Conservation (phyloP, 1,140 invertebrate genomes). For the Eumeta japonica region DNA sequence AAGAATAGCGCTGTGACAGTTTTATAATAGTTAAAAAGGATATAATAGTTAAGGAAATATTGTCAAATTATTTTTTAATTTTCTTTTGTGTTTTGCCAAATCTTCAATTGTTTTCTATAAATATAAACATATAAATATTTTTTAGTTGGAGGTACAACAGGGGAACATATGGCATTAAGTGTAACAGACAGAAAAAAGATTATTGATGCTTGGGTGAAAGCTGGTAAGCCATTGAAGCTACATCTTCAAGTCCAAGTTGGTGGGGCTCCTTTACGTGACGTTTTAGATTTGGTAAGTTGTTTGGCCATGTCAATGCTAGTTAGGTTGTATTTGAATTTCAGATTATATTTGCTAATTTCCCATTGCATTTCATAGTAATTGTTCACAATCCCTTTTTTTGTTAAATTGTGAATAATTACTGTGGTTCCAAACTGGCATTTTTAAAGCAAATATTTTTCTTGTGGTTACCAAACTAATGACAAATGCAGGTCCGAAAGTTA, state of each 20-base stretch:
- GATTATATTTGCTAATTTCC: neutral
- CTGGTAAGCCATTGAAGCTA: constrained; percentile 56
- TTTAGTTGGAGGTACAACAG: constrained; percentile 76
- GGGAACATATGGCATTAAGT: constrained; percentile 72
- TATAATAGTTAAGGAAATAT: too few species aligned
- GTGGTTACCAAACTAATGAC: too few species aligned
- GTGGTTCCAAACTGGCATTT: neutral
- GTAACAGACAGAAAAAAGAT: constrained; percentile 69
- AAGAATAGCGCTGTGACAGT: too few species aligned
- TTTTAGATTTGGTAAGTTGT: constrained; percentile 65
- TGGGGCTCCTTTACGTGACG: constrained; percentile 69
- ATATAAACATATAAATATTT: constrained; percentile 12
- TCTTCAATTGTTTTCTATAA: constrained; percentile 1
- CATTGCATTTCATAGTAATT: too few species aligned
- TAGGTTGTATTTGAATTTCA: neutral
- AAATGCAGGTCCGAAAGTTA: too few species aligned
- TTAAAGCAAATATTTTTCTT: neutral
- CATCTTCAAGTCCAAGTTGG: constrained; percentile 79
- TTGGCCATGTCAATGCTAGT: neutral
- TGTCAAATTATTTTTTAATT: too few species aligned
- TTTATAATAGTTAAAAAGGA: too few species aligned
- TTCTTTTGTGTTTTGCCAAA: neutral
- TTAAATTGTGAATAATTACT: neutral
- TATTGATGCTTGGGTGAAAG: constrained; percentile 67
- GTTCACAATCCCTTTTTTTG: too few species aligned